Percentiles rank a stretch among this genome's conserved stretches.
phyloP scores from a whole-genome alignment of 2,797 vertebrate species.

The Crax fasciolata region DNA sequence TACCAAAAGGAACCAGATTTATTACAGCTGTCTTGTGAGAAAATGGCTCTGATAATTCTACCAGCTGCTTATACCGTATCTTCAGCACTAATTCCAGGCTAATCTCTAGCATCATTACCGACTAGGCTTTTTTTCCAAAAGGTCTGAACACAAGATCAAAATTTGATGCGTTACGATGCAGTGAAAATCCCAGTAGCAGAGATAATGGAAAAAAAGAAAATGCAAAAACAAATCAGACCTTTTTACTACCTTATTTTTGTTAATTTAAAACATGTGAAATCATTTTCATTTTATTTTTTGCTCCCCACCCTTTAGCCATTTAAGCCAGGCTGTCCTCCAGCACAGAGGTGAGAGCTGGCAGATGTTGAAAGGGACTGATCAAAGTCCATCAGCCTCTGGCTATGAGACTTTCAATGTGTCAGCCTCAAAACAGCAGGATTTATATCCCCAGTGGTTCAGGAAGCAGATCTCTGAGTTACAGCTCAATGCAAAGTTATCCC shows the following conservation, averaged over 20 bases:
- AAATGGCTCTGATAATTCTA: slow-evolving; percentile 61
- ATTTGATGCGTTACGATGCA: slow-evolving; percentile 8
- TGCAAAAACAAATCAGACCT: slow-evolving; percentile 10
- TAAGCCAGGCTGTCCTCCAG: background rate
- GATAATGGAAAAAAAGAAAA: slow-evolving; percentile 5
- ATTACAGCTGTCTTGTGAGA: slow-evolving; percentile 57
- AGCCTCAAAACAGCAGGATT: background rate
- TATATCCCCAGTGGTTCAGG: background rate
- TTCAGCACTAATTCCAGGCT: slow-evolving; percentile 58
- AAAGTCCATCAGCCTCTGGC: background rate
- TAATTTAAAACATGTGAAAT: background rate
- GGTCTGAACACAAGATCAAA: slow-evolving; percentile 36
- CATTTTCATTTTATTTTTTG: background rate
- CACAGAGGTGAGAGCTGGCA: slow-evolving; percentile 1
- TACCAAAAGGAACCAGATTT: slow-evolving; percentile 59
- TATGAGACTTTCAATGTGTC: background rate
- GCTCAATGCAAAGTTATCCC: background rate
- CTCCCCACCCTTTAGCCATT: background rate
- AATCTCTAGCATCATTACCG: slow-evolving; percentile 63
- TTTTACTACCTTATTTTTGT: slow-evolving; percentile 7
- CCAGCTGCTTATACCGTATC: slow-evolving; percentile 33
- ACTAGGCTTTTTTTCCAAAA: slow-evolving; percentile 4
- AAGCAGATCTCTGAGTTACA: background rate
- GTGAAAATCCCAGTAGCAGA: slow-evolving; percentile 17
- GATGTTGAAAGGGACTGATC: slow-evolving; percentile 9